Evolutionary conservation across 1,140 invertebrate genomes (phyloP).

Genomic region (Lucilia cuprina): DNA sequence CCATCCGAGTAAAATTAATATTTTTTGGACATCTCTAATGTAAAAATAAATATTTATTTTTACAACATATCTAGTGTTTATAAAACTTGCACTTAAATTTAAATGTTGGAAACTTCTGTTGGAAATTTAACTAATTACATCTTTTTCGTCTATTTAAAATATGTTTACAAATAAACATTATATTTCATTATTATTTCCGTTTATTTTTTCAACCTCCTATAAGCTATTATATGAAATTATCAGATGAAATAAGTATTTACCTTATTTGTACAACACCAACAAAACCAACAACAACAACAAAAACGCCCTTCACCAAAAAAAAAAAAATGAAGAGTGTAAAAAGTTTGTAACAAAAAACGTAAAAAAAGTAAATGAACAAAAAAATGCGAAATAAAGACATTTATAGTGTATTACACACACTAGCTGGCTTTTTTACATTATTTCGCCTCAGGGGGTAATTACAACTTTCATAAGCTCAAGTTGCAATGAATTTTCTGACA

Average conservation of each 20-base stretch:
- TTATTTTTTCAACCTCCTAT: neutral
- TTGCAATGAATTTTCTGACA: constrained; percentile 21
- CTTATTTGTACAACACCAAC: neutral
- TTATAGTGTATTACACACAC: neutral
- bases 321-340: neutral
- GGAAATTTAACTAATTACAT: neutral
- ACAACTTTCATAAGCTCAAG: constrained; percentile 22
- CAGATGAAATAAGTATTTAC: neutral
- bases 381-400: neutral
- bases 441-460: constrained; percentile 23
- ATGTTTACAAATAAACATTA: neutral
- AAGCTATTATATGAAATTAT: neutral
- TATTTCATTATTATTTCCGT: neutral
- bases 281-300: neutral
- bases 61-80: no score
- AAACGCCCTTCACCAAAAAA: neutral
- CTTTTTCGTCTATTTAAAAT: neutral
- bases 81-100: neutral
- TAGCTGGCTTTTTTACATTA: constrained; percentile 1
- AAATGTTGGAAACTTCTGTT: neutral
- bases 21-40: no score
- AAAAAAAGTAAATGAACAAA: neutral
- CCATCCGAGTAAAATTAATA: no score
- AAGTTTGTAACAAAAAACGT: neutral
- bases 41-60: no score